Evolutionary conservation across 2,113 vertebrate species (phyloP), one percentile per base, ranked within the genome.

Genomic region (Lepisosteus osseus): DNA sequence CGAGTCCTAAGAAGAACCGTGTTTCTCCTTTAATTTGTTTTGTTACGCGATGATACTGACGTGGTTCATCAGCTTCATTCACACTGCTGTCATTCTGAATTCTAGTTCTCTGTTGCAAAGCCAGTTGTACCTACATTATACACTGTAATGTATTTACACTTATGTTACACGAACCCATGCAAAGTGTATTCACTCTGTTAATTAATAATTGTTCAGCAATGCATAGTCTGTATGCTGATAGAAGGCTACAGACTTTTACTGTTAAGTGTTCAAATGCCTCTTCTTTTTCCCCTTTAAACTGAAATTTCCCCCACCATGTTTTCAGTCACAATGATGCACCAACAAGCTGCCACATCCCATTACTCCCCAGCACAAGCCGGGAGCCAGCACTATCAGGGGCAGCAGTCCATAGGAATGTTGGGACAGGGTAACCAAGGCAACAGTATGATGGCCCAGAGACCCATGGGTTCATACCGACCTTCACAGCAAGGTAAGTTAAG

Each of bases 251-350:
- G 29, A 29, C 29, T 29, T 29, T 29, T 29, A 29, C 29, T 29
- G 29, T 29, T 1, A 29, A 29, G 29, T 29, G 29, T 29, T 29
- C 29, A 29, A 29, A 29, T 29, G 29, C 29, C 29, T 29, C 1
- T 61, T 61, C 14, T 61, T 15, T 6, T 13, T 74, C 42, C 75
- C 51, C 72, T 69, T 73, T 84, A 82, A 83, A 67, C 65, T 77
- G 12, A 72, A 61, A 82, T 76, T 74, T 86, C 41, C 82, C 72
- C 63, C 69, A 76, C 68, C 74, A 86, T 78, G 79, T 76, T 72
- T 77, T 12, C 57, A 99, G 96, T 97, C 67, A 91, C 97, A 82
- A 94, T 98, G 95, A 96, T 97, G 94, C 97, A 99, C 82, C 96
- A 96, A 86, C 97, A 96, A 88, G 92, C 94, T 7, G 92, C 94